Evolutionary conservation across 2,797 vertebrate species (phyloP).

Genomic region (Trematomus bernacchii): DNA sequence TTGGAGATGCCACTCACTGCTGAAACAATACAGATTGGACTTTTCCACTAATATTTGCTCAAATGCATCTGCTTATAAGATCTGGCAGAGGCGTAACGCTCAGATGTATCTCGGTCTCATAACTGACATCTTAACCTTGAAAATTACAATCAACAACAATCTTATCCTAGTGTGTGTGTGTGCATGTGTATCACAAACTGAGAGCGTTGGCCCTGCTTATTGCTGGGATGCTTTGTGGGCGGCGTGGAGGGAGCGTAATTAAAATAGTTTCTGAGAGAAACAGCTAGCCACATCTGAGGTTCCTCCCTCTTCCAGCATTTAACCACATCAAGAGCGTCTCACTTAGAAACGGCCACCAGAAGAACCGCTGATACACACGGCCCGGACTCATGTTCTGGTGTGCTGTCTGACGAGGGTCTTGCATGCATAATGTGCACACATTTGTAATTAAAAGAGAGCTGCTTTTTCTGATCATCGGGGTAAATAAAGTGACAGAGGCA

Average conservation of each 20-base stretch:
- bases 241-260: constrained; percentile 86
- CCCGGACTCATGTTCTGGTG: constrained; percentile 80
- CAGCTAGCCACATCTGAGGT: constrained; percentile 90
- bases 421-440: constrained; percentile 58
- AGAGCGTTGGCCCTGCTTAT: constrained; percentile 81
- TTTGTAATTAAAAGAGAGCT: constrained; percentile 73
- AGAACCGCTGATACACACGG: constrained; percentile 83
- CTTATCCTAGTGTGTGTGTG: constrained; percentile 22
- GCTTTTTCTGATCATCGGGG: constrained; percentile 62
- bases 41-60: constrained; percentile 3
- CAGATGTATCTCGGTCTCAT: neutral
- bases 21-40: constrained; percentile 11
- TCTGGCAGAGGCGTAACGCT: neutral
- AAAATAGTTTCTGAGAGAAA: constrained; percentile 92
- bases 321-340: constrained; percentile 90
- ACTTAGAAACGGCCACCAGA: constrained; percentile 87
- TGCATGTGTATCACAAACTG: constrained; percentile 65
- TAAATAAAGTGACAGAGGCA: constrained; percentile 77
- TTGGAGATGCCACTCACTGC: constrained; percentile 16
- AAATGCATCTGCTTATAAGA: constrained; percentile 2
- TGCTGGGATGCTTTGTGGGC: constrained; percentile 87
- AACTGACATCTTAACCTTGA: neutral
- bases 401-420: constrained; percentile 76
- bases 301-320: constrained; percentile 87
- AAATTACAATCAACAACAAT: constrained; percentile 33